Base-by-base conservation (phyloP, 2,888 invertebrate genomes). In the Euplexia lucipara region DNA sequence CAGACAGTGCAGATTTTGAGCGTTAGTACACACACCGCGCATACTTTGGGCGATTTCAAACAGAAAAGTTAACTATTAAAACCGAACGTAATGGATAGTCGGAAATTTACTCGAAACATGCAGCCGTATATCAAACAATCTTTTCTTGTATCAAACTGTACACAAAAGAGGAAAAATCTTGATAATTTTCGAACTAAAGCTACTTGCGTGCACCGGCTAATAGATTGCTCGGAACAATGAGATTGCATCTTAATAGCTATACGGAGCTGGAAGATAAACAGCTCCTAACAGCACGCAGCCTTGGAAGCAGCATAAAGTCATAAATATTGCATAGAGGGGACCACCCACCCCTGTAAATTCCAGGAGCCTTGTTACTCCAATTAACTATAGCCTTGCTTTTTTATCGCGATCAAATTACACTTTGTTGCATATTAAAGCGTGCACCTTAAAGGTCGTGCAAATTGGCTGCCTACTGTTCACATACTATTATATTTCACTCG, bases 171-270 rank as follows among this genome's bases (percentile, higher is more conserved):
- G 69, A 18, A 26, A 48, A 54, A 69, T 78, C 75, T 78, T 72
- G 75, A 78, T 79, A 75, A 61, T 59, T 62, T 64, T 68, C 51
- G 64, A 69, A 65, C 56, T 81, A 71, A 56, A 68, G 68, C 65
- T 72, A 74, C 62, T 89, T 81, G 87, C 89, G 87, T 89, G 90
- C 84, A 76, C 60, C 53, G 68, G 70, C 75, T 86, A 89, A 87
- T 89, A 88, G 83, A 86, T 82, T 81, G 85, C 83, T 85, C 63
- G 71, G 70, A 57, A 68, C 79, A 83, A 66, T 62, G 61, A 85
- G 90, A 92, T 91, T 87, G 88, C 87, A 91, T 92, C 89, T 91
- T 85, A 91, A 92, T 91, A 86, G 89, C 80, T 87, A 86, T 83
- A 83, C 81, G 79, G 80, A 79, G 83, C 81, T 82, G 75, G 69